Evolutionary conservation across 2,888 invertebrate species (phyloP), one percentile per base, ranked within the genome.

Genomic region (Rotaria sp.): DNA sequence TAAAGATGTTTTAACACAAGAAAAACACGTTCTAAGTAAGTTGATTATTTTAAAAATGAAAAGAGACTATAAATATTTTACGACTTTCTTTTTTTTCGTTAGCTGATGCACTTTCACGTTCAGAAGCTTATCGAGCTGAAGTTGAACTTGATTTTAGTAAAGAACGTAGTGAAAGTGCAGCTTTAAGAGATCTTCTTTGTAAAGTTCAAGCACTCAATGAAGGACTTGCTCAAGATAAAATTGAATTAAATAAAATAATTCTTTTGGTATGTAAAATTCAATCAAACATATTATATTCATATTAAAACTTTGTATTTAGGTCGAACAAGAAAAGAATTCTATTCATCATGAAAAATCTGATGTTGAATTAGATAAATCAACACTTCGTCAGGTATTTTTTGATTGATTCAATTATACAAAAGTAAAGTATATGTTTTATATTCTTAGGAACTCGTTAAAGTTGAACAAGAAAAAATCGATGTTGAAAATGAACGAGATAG

Each of bases 1-100:
- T 24, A 93, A 95, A 87, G 97, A 97, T 89, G 93, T 96, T 90
- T 92, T 96, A 8, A 96, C 96, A 89, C 96, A 96, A 89, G 96
- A 96, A 92, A 95, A 95, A 90, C 90, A 94, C 85, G 96, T 96
- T 91, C 93, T 94, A 41, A 45, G 75, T 75, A 75, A 41, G 75
- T 75, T 3, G 18, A 50, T 50, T 50, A 15, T 26, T 67, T 0
- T n/a, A 3, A 10, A 11, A 35, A 30, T 3, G 10, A 11, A 59
- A n/a, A 30, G 11, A n/a, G 15, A 67, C 10, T 50, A 18, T 50
- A 18, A 18, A 67, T 67, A 24, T 55, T 55, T 11, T 10, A 30
- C 10, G 50, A 1, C 0, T 67, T 67, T n/a, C n/a, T n/a, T 67
- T 67, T 18, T n/a, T 67, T 67, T 13, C 67, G 15, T 41, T 45